phyloP scores from a whole-genome alignment of 2,797 vertebrate genomes.

The Mus caroli region DNA sequence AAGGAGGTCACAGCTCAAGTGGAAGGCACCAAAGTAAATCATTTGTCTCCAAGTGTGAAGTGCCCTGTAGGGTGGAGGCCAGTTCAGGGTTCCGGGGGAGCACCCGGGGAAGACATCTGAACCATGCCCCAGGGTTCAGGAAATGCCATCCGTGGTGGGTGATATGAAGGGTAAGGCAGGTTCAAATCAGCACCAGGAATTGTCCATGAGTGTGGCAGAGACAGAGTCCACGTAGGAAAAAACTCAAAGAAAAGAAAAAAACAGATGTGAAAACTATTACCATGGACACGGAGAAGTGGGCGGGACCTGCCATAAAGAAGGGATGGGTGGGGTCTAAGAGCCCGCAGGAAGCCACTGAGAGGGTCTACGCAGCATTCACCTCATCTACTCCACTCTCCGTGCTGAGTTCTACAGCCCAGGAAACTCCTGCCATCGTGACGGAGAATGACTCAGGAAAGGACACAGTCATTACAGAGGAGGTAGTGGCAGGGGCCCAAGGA shows the following conservation, averaged over 20 bases:
- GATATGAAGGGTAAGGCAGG: background rate
- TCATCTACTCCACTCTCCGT: background rate
- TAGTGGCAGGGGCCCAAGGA: background rate
- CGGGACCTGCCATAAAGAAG: background rate
- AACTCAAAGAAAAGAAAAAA: background rate
- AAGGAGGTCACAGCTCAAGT: background rate
- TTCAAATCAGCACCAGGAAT: conserved; percentile 6
- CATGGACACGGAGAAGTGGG: background rate
- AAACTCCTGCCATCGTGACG: background rate
- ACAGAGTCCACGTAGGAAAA: background rate
- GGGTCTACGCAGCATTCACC: background rate
- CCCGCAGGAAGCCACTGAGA: background rate
- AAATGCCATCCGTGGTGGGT: background rate
- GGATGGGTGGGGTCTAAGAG: background rate
- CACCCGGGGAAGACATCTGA: background rate
- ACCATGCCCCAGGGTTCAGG: background rate
- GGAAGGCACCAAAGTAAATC: background rate
- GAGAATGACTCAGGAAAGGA: background rate
- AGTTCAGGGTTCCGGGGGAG: background rate
- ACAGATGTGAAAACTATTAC: background rate
- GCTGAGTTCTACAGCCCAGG: background rate
- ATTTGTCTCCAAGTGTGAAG: background rate
- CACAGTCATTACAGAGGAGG: background rate
- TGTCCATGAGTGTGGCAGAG: background rate
- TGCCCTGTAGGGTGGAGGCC: background rate